These are phyloP conservation scores for Limenitis camilla DNA, from an alignment of 2,888 invertebrate genomes.

Conservation along the genomic window DNA sequence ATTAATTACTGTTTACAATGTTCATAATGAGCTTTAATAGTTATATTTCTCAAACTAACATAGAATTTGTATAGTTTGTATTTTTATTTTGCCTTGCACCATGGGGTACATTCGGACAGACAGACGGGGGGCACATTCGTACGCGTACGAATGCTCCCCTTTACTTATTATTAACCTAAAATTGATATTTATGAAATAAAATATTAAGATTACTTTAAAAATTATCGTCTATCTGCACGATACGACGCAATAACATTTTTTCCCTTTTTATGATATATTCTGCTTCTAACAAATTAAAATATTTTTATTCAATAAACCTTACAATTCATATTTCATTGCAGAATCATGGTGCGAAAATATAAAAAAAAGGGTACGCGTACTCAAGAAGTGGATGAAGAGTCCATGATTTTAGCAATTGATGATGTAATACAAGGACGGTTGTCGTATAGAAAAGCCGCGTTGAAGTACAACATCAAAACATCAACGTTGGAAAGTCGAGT, in stretches of 20 bases:
- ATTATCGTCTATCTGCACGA: no score
- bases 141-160: not conserved
- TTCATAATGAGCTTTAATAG: not conserved
- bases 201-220: no score
- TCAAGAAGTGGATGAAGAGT: slow-evolving; percentile 14
- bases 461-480: no score
- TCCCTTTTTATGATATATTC: not conserved
- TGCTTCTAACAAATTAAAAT: no score
- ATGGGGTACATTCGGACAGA: not conserved
- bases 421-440: slow-evolving; percentile 18
- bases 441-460: no score
- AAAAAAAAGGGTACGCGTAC: slow-evolving; percentile 13
- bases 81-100: not conserved
- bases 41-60: not conserved
- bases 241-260: no score
- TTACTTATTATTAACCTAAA: not conserved
- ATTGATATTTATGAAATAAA: not conserved
- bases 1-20: not conserved
- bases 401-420: slow-evolving; percentile 11
- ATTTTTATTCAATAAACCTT: no score
- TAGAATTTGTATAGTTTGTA: not conserved
- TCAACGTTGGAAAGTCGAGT: no score
- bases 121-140: not conserved
- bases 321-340: no score
- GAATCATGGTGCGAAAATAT: slow-evolving; percentile 16